Conservation (phyloP, 2,888 invertebrate genomes). For the Agrilus cyanescens region DNA sequence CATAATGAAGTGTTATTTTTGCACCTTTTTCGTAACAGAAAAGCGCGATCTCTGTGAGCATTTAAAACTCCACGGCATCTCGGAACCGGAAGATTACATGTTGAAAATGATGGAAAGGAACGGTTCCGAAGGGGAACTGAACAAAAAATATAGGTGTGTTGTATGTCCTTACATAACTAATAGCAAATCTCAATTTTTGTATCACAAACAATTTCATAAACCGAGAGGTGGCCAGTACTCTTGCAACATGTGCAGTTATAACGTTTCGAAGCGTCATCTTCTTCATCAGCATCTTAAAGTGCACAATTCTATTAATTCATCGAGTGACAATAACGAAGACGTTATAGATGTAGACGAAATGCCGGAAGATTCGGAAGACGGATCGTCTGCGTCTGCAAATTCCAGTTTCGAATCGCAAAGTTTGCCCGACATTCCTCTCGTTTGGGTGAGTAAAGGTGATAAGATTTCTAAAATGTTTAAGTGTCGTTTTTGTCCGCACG, state of each 20-base stretch:
- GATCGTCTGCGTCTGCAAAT: constrained; percentile 14
- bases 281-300: constrained; percentile 75
- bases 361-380: constrained; percentile 28
- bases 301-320: constrained; percentile 48
- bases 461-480: constrained; percentile 72
- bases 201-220: constrained; percentile 77
- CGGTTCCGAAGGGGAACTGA: constrained; percentile 25
- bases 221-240: constrained; percentile 64
- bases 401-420: constrained; percentile 34
- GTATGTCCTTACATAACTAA: constrained; percentile 78
- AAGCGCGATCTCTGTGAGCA: constrained; percentile 59
- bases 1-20: constrained; percentile 67
- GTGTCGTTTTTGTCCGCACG: constrained; percentile 74
- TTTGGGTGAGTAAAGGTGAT: constrained; percentile 64
- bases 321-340: constrained; percentile 34
- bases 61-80: constrained; percentile 50
- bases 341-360: constrained; percentile 27
- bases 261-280: constrained; percentile 67
- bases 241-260: constrained; percentile 71
- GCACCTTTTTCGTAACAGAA: constrained; percentile 64
- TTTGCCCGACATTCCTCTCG: constrained; percentile 53
- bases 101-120: constrained; percentile 31
- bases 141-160: constrained; percentile 64
- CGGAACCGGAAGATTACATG: constrained; percentile 46
- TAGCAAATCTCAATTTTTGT: constrained; percentile 74